Conservation (phyloP, 2,888 invertebrate genomes). For the Temnothorax rugatulus region DNA sequence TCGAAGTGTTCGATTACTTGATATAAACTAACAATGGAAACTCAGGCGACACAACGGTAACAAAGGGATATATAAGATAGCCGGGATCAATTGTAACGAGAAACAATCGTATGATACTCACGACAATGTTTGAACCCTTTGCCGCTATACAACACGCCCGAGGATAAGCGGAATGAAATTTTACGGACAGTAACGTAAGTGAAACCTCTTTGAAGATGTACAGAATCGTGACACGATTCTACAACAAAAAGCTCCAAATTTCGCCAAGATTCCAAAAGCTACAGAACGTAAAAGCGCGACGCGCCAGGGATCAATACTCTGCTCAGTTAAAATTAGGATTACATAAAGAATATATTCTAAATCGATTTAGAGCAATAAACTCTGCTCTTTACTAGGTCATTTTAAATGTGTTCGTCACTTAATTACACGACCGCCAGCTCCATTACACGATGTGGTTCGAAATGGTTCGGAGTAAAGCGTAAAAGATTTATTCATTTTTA, state of each 20-base stretch:
- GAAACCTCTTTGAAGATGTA: neutral
- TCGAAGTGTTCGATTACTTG: slow-evolving; percentile 15
- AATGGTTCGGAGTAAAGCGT: neutral
- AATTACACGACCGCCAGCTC: neutral
- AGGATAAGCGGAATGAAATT: slow-evolving; percentile 3
- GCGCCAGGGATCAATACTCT: neutral
- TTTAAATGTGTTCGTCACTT: neutral
- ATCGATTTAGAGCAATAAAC: neutral
- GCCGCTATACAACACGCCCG: neutral
- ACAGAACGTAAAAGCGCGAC: neutral
- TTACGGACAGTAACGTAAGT: neutral
- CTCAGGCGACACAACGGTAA: neutral
- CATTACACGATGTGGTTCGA: neutral
- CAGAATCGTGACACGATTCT: neutral
- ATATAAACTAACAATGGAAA: slow-evolving; percentile 33
- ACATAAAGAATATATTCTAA: neutral
- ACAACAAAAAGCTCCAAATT: neutral
- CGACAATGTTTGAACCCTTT: slow-evolving; percentile 17
- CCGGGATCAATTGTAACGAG: slow-evolving; percentile 27
- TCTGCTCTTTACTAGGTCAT: neutral
- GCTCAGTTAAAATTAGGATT: neutral
- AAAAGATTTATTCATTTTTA: neutral
- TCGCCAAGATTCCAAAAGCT: neutral
- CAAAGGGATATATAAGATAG: slow-evolving; percentile 1
- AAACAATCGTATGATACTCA: slow-evolving; percentile 22